These are phyloP conservation scores for Nyctalus aviator DNA, from an alignment of 2,797 vertebrate species.

Conservation along the genomic window DNA sequence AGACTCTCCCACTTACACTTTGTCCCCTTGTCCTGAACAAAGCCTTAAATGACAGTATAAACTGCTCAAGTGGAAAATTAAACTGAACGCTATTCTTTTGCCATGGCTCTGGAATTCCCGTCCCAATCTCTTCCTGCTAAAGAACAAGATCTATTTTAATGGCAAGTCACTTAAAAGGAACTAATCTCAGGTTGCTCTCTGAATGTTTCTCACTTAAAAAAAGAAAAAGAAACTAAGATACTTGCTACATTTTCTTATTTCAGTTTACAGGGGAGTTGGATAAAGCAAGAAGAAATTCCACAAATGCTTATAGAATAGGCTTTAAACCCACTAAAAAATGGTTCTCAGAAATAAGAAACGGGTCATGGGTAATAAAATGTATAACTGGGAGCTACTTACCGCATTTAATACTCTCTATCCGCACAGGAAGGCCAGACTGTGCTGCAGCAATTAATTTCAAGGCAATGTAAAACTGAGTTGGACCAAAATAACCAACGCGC, in stretches of 20 bases:
- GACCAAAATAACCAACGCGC: constrained; percentile 94
- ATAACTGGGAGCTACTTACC: constrained; percentile 90
- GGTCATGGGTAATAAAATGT: constrained; percentile 26
- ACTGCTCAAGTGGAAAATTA: constrained; percentile 62
- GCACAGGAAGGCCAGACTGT: constrained; percentile 93
- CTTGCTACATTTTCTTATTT: constrained; percentile 36
- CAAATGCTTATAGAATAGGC: constrained; percentile 36
- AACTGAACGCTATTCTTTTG: constrained; percentile 55
- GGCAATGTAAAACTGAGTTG: constrained; percentile 94
- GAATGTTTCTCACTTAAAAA: constrained; percentile 43
- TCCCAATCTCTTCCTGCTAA: constrained; percentile 35
- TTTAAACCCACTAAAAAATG: constrained; percentile 53
- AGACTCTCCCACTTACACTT: not conserved
- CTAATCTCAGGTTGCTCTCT: constrained; percentile 51
- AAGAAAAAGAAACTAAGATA: constrained; percentile 27
- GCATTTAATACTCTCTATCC: constrained; percentile 92
- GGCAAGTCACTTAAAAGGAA: constrained; percentile 59
- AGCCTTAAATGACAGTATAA: not conserved
- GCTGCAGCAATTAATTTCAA: constrained; percentile 96
- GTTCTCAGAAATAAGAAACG: constrained; percentile 29
- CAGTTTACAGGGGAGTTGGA: constrained; percentile 38
- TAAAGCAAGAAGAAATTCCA: constrained; percentile 53
- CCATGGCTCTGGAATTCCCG: constrained; percentile 56
- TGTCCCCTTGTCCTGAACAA: not conserved
- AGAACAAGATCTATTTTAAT: constrained; percentile 71